Conservation (phyloP, 2,888 invertebrate species). For the Orthosia cruda region DNA sequence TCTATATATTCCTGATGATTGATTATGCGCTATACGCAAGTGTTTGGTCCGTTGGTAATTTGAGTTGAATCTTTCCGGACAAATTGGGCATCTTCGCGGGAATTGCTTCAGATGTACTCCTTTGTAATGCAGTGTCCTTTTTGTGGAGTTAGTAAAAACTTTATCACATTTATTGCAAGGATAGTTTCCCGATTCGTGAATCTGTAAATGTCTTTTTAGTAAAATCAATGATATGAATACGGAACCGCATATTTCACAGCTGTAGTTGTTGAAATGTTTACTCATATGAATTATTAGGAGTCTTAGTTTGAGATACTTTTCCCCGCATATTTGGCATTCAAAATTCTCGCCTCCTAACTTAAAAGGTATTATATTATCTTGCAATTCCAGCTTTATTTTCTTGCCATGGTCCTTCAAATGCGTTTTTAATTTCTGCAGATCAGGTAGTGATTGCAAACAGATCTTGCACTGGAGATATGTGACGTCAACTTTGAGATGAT, state of each 20-base stretch:
- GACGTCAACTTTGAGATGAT: slow-evolving; percentile 83
- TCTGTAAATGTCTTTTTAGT: slow-evolving; percentile 80
- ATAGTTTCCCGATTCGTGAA: slow-evolving; percentile 80
- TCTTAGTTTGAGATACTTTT: slow-evolving; percentile 79
- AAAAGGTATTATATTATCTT: slow-evolving; percentile 85
- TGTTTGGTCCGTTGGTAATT: slow-evolving; percentile 85
- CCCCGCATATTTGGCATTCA: slow-evolving; percentile 83
- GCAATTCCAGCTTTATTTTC: slow-evolving; percentile 72
- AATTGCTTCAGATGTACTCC: slow-evolving; percentile 83
- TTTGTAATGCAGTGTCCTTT: slow-evolving; percentile 79
- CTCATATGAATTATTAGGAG: slow-evolving; percentile 86
- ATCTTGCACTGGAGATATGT: slow-evolving; percentile 80
- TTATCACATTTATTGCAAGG: slow-evolving; percentile 86
- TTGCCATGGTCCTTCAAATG: slow-evolving; percentile 82
- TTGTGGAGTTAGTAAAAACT: slow-evolving; percentile 81
- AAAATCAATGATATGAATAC: slow-evolving; percentile 80
- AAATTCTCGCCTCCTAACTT: slow-evolving; percentile 79
- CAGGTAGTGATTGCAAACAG: slow-evolving; percentile 72
- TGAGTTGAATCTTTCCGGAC: slow-evolving; percentile 84
- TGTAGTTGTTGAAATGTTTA: slow-evolving; percentile 85
- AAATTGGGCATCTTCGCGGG: slow-evolving; percentile 82
- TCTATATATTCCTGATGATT: slow-evolving; percentile 74
- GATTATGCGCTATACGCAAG: slow-evolving; percentile 82
- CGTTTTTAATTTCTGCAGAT: slow-evolving; percentile 76
- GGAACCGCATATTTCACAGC: slow-evolving; percentile 85